Percentiles rank a stretch among this genome's conserved stretches.
Evolutionary conservation across 2,113 vertebrate genomes (phyloP).

Genomic region (Dendrocopos noguchii): DNA sequence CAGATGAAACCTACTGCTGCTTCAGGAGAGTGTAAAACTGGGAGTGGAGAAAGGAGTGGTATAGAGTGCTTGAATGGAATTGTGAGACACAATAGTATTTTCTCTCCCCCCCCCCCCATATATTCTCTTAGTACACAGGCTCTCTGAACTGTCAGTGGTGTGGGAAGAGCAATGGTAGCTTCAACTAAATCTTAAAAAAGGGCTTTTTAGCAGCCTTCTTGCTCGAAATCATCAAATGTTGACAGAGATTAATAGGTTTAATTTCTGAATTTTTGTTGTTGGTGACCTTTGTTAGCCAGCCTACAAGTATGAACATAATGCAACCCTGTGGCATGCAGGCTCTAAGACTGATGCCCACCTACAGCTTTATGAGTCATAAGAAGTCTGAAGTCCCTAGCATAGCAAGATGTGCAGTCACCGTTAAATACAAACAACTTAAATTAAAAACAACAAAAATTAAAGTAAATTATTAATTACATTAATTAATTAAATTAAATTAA

Average conservation of each 20-base stretch:
- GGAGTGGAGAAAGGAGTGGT: neutral
- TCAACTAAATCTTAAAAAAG: neutral
- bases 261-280: neutral
- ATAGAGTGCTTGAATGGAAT: neutral
- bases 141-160: neutral
- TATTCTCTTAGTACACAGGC: neutral
- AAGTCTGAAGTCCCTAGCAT: neutral
- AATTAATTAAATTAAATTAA: too few relatives aligned
- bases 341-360: neutral
- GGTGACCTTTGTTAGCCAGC: neutral
- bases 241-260: neutral
- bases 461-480: too few relatives aligned
- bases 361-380: neutral
- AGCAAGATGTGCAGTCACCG: neutral
- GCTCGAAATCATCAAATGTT: neutral
- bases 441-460: too few relatives aligned
- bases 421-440: neutral
- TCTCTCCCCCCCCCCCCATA: accelerated
- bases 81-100: neutral
- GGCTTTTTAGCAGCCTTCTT: neutral
- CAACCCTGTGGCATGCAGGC: neutral
- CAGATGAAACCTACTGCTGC: neutral
- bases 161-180: neutral
- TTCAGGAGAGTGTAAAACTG: constrained; percentile 8
- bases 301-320: neutral